Conservation (phyloP, 1,140 invertebrate species). For the Harpegnathos saltator region DNA sequence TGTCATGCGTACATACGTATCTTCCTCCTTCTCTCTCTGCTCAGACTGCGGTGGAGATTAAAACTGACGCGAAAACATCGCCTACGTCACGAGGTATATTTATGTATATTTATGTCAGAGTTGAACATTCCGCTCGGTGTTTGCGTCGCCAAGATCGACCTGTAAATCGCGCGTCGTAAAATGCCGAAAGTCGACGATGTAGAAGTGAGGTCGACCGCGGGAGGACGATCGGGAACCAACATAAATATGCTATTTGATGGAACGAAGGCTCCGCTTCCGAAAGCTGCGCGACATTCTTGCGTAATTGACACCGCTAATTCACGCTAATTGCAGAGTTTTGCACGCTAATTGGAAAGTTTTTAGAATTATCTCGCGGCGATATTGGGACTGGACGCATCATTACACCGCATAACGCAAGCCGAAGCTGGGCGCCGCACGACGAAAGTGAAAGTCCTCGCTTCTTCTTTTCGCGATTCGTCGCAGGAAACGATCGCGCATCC, state of each 20-base stretch:
- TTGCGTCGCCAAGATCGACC: conserved; percentile 15
- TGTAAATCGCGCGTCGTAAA: not conserved
- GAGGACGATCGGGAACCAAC: conserved; percentile 18
- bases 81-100: too few relatives aligned
- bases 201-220: conserved; percentile 1
- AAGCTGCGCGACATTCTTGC: not conserved
- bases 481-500: conserved; percentile 61
- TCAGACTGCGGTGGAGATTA: not conserved
- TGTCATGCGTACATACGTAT: not conserved
- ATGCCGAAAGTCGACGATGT: not conserved
- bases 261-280: too few relatives aligned
- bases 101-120: not conserved
- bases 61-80: not conserved
- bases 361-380: conserved; percentile 56
- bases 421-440: conserved; percentile 63
- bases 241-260: conserved; percentile 5
- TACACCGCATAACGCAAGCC: conserved; percentile 52
- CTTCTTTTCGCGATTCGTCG: conserved; percentile 59
- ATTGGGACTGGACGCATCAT: conserved; percentile 62
- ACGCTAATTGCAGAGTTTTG: conserved; percentile 43
- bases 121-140: conserved; percentile 19
- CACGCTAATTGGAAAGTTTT: conserved; percentile 63
- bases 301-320: conserved; percentile 8
- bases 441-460: conserved; percentile 72
- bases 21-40: too few relatives aligned